These are phyloP conservation scores for Gyps fulvus DNA, from an alignment of 2,113 vertebrate species.

Conservation along the genomic window DNA sequence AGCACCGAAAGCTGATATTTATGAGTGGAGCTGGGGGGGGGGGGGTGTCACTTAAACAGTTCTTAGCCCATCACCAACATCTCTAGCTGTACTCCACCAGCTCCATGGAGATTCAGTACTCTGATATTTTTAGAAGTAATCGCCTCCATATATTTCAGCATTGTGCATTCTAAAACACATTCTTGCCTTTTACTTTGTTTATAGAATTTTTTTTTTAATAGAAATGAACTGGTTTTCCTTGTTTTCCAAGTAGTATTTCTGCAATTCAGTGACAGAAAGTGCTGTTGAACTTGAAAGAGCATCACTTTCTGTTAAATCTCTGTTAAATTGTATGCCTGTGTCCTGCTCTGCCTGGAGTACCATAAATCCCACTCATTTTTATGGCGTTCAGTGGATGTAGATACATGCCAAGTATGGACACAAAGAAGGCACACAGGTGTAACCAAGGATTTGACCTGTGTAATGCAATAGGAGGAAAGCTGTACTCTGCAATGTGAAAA, in stretches of 20 bases:
- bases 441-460: not conserved
- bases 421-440: not conserved
- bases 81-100: not conserved
- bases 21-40: not conserved
- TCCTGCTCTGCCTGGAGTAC: not conserved
- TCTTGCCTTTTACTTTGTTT: constrained; percentile 1
- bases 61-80: not conserved
- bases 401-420: not conserved
- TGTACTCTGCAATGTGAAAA: not conserved
- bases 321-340: not conserved
- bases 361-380: not conserved
- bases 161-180: not conserved
- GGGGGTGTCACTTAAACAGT: not conserved
- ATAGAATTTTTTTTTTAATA: not conserved
- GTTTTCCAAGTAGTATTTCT: not conserved
- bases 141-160: not conserved
- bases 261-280: not conserved
- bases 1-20: constrained; percentile 8
- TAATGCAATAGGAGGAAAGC: not conserved
- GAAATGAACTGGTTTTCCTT: not conserved
- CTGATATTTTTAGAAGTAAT: not conserved
- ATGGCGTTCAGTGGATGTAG: not conserved
- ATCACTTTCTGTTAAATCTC: not conserved
- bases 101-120: not conserved
- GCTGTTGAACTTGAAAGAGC: not conserved